Base-by-base conservation (phyloP, 2,113 vertebrate genomes). In the Eretmochelys imbricata region DNA sequence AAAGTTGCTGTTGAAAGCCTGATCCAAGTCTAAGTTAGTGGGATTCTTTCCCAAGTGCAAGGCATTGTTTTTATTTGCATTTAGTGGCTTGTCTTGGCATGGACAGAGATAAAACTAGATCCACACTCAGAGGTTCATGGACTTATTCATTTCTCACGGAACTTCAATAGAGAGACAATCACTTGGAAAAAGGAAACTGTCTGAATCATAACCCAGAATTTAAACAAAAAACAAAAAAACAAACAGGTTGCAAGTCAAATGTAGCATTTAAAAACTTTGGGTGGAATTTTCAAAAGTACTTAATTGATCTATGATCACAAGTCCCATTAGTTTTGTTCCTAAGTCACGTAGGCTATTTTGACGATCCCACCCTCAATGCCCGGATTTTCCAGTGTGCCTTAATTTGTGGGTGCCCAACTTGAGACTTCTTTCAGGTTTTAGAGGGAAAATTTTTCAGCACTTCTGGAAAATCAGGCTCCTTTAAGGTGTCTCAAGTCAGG, bases 321-420 rank as follows among this genome's bases (percentile, higher is more conserved):
- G 17, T 19, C 29, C 4, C 35, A 69, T n/a, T n/a, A 35, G n/a
- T n/a, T 69, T 69, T 69, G 31, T 69, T 69, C 65, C 17, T 8
- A 69, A n/a, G 9, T 69, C 24, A 46, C 5, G 1, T 24, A 19
- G 10, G 24, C 10, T 38, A 20, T 38, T 24, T 46, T 85, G 50
- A 94, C 75, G 50, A 90, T 42, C 50, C 12, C 17, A 12, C 5
- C 62, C 9, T 42, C 17, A 86, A 31, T 82, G 38, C 13, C 54
- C 85, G 25, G 78, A 35, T 22, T n/a, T 57, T 78, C 86, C 75
- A 57, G 42, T 83, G 85, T 57, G 38, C 51, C 35, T 86, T 80
- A 51, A 25, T 0, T 0, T 2, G 0, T 3, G 54, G 55, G 20
- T 16, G 5, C 54, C 42, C 7, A 1, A 31, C 4, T 84, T 87